These are phyloP conservation scores for Gymnarchus niloticus DNA, from an alignment of 2,113 vertebrate species.

Conservation along the genomic window DNA sequence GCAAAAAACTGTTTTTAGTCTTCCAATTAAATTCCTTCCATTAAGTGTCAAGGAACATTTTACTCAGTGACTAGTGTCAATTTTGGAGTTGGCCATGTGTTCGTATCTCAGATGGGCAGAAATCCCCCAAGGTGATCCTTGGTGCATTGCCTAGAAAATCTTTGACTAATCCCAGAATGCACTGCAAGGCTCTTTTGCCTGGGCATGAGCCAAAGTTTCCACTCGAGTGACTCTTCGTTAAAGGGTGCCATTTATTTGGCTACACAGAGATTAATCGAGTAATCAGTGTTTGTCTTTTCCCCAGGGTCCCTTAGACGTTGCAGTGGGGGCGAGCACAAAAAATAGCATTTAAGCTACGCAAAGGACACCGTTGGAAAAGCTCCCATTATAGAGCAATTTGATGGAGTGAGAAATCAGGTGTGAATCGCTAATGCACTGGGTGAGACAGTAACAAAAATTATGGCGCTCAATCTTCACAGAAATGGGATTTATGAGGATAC, in stretches of 20 bases:
- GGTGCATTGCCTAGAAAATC: background rate
- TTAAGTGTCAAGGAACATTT: background rate
- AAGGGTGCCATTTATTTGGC: constrained; percentile 3
- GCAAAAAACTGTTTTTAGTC: background rate
- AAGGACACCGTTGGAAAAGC: background rate
- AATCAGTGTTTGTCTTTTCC: constrained; percentile 6
- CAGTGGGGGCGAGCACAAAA: background rate
- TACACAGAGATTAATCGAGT: constrained; percentile 13
- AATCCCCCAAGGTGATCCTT: background rate
- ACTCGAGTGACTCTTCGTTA: constrained; percentile 12
- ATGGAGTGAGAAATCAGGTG: background rate
- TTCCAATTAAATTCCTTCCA: background rate
- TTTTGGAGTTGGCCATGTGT: background rate
- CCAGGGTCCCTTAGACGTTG: background rate
- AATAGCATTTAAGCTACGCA: background rate
- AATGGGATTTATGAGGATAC: background rate
- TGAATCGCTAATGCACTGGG: background rate
- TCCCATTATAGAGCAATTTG: background rate
- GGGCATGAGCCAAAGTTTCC: background rate
- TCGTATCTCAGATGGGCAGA: background rate
- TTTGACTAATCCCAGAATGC: background rate
- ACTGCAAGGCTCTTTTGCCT: background rate
- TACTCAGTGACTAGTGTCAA: background rate
- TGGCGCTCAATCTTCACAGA: too few relatives aligned
- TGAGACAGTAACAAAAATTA: background rate